Percentiles rank a stretch among this genome's conserved stretches.
Conservation (phyloP, 1,140 invertebrate species). For the Meteorus sp. region DNA sequence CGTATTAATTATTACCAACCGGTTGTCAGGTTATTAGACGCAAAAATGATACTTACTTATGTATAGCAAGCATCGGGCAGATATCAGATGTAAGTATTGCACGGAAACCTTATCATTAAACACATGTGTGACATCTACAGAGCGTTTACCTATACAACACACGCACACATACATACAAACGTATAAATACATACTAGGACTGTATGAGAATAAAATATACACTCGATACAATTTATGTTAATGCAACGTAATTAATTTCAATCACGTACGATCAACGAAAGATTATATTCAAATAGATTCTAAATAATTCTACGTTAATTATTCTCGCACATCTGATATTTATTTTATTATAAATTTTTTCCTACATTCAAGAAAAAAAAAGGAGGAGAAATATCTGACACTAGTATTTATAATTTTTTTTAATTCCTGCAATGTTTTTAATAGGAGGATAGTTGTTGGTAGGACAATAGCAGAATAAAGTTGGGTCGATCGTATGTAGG, state of each 20-base stretch:
- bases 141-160: background rate
- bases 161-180: too few species aligned
- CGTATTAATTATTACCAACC: conserved; percentile 27
- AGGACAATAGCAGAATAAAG: conserved; percentile 44
- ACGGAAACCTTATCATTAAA: conserved; percentile 20
- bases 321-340: background rate
- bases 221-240: background rate
- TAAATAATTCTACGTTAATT: background rate
- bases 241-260: conserved; percentile 23
- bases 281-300: background rate
- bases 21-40: conserved; percentile 20
- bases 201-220: conserved; percentile 6
- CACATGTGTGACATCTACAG: conserved; percentile 9
- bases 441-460: background rate
- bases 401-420: background rate
- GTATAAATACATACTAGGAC: background rate
- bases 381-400: too few species aligned
- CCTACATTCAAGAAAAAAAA: too few species aligned
- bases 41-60: conserved; percentile 25
- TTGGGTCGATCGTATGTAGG: conserved; percentile 36
- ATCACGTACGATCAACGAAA: conserved; percentile 11
- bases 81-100: conserved; percentile 23
- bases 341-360: too few species aligned
- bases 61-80: too few species aligned
- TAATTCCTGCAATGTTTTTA: background rate